Evolutionary conservation across 1,140 invertebrate species (phyloP), one percentile per base, ranked within the genome.

Genomic region (Gryon sp.): DNA sequence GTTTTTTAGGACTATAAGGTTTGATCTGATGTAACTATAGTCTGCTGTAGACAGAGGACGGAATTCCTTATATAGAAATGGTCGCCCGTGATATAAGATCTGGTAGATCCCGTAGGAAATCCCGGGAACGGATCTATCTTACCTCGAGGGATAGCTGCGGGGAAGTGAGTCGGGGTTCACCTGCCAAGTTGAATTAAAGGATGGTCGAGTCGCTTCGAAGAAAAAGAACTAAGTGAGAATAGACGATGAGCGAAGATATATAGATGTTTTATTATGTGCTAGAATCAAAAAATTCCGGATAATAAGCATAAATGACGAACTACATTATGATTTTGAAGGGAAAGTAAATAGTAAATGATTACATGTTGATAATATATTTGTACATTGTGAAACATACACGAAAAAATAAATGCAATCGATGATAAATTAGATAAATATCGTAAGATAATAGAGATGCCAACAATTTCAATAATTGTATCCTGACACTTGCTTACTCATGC

Each of bases 111-210:
- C 88, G 87, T 87, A 89, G 88, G 88, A 89, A 89, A 89, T 88
- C 86, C 88, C 85, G 79, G 85, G 86, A 87, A 88, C 88, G 88
- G 87, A 88, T 89, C 86, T 86, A 86, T 88, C 88, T 88, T 88
- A 88, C 83, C 88, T 87, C 85, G 83, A 88, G 88, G 87, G 87
- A 88, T 87, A 82, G 79, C 80, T 78, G 55, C 46, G 52, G 70
- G 78, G 73, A 73, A 62, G 83, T 59, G 82, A 70, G 73, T 62
- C 69, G 78, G 81, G 86, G 82, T 84, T 85, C 84, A 88, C 88
- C 87, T 88, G 87, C 88, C 88, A 88, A 80, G 73, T 81, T 85
- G 87, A 88, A 88, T 88, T 89, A 88, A 89, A 88, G 88, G 85
- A 88, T 88, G 87, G 86, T 81, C 60, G 82, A 80, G 80, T 86